Conservation (phyloP, 2,888 invertebrate genomes). For the Acholoe squamosa region DNA sequence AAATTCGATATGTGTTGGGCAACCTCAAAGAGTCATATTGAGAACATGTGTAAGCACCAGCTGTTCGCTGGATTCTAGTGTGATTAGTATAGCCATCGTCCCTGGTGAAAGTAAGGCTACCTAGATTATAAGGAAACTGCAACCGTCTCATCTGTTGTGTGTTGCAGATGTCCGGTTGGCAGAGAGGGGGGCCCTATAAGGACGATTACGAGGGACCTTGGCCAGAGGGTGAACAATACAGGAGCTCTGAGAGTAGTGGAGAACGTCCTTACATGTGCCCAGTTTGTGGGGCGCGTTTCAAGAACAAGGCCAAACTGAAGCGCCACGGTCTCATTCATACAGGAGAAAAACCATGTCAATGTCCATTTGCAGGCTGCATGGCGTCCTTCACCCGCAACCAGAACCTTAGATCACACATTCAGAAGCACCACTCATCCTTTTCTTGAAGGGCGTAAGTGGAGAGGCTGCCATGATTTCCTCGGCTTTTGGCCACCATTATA, state of each 20-base stretch:
- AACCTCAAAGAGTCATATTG: no score
- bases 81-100: no score
- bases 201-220: not conserved
- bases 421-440: no score
- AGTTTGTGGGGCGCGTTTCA: conserved; percentile 14
- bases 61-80: no score
- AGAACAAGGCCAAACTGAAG: conserved; percentile 33
- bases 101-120: no score
- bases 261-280: not conserved
- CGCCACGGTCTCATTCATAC: conserved; percentile 32
- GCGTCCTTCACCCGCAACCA: conserved; percentile 33
- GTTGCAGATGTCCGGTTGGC: conserved; percentile 18
- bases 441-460: no score
- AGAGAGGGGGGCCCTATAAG: not conserved
- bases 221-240: not conserved
- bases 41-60: no score
- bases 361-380: not conserved
- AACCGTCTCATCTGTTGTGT: conserved; percentile 21
- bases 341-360: conserved; percentile 1
- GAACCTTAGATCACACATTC: conserved; percentile 4
- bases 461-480: no score
- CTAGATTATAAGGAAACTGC: no score
- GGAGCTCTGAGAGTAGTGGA: not conserved
- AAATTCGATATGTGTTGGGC: no score
- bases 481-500: no score